Evolutionary conservation across 2,888 invertebrate species (phyloP).

Genomic region (Dynastes grantii): DNA sequence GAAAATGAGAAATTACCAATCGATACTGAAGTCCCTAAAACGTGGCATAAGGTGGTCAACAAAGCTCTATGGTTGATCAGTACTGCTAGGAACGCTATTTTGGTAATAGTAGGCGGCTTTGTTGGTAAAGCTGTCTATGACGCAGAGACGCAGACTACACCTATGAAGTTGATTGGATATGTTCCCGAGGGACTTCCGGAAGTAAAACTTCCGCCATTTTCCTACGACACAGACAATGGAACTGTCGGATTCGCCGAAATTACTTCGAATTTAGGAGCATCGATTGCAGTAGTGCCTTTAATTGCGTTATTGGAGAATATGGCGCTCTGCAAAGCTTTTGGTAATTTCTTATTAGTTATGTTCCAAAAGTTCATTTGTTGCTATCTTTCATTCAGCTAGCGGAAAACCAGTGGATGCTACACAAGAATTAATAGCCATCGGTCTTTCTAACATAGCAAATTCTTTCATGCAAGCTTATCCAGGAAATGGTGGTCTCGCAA

Average conservation of each 20-base stretch:
- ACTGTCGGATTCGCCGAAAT: conserved; percentile 79
- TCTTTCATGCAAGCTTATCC: conserved; percentile 92
- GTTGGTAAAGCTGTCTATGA: conserved; percentile 79
- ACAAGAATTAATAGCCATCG: conserved; percentile 92
- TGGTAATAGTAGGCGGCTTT: conserved; percentile 82
- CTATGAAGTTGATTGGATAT: conserved; percentile 81
- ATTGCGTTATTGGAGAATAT: conserved; percentile 92
- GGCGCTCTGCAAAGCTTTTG: conserved; percentile 94
- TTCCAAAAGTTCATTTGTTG: neutral
- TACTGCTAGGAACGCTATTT: conserved; percentile 87
- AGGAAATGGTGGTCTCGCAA: conserved; percentile 87
- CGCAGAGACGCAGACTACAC: conserved; percentile 71
- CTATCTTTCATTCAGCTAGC: conserved; percentile 72
- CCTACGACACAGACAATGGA: conserved; percentile 75
- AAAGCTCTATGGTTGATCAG: conserved; percentile 84
- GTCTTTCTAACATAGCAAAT: conserved; percentile 86
- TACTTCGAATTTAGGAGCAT: conserved; percentile 86
- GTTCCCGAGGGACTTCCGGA: conserved; percentile 85
- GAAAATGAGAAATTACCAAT: conserved; percentile 36
- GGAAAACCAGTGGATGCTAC: conserved; percentile 90
- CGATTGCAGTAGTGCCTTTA: conserved; percentile 88
- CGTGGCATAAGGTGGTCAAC: conserved; percentile 71
- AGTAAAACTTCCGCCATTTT: conserved; percentile 79
- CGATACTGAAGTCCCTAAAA: conserved; percentile 51
- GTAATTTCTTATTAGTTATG: conserved; percentile 70